A percentile compares a stretch with the other conserved stretches of the same genome.
Evolutionary conservation across 37 sponge, comb jelly and placozoan species (phyloP).

Genomic region (Geodia barretti): DNA sequence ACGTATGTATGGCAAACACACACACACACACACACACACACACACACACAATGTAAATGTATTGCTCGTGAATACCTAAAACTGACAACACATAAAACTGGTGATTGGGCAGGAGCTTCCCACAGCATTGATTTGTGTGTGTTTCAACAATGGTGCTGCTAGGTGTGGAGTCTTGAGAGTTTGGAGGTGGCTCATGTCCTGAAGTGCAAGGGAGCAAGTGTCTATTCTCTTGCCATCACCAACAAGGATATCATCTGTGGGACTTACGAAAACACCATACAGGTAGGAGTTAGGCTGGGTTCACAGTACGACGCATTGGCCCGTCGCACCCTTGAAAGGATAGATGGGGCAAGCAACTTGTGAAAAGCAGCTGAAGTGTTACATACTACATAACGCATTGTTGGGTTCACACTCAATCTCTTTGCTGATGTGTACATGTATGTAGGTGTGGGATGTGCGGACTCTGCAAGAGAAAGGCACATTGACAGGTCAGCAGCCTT

Average conservation of each 20-base stretch:
- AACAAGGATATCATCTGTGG: conserved; percentile 87
- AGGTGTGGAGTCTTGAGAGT: conserved; percentile 83
- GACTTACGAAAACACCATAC: conserved; percentile 88
- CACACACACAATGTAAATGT: too few species aligned
- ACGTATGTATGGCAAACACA: too few species aligned
- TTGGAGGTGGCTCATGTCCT: conserved; percentile 78
- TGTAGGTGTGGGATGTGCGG: conserved; percentile 78
- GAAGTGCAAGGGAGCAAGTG: conserved; percentile 82
- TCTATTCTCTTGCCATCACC: conserved; percentile 93
- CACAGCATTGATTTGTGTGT: too few species aligned
- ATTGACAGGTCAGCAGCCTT: conserved; percentile 68
- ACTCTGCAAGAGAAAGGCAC: conserved; percentile 49
- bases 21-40: too few species aligned
- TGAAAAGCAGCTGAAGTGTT: too few species aligned
- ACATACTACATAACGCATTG: too few species aligned
- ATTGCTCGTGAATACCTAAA: too few species aligned
- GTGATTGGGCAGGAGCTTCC: too few species aligned
- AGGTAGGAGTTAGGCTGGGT: conserved; percentile 27
- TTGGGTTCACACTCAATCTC: too few species aligned
- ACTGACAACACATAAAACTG: too few species aligned
- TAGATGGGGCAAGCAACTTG: too few species aligned
- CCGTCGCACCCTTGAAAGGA: neutral
- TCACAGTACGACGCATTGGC: neutral
- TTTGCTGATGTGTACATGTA: neutral
- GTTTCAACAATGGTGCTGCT: too few species aligned